A percentile compares a stretch with the other conserved stretches of the same genome.
Conservation (phyloP, 1,140 invertebrate genomes). For the Physella acuta region DNA sequence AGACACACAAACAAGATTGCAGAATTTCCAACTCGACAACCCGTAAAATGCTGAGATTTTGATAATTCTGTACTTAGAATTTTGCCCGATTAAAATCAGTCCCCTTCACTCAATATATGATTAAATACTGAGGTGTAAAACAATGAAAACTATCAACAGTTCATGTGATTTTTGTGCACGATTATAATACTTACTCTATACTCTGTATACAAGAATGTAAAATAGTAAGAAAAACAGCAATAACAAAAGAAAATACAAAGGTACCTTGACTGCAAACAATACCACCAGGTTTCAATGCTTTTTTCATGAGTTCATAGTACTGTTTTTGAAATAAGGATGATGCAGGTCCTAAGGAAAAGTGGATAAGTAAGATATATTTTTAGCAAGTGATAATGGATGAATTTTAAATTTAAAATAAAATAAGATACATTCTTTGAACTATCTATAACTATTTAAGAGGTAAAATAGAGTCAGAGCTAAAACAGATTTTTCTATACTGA, state of each 20-base stretch:
- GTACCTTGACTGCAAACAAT: conserved; percentile 80
- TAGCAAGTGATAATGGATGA: neutral
- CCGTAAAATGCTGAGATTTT: no score
- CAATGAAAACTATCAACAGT: neutral
- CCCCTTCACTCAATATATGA: neutral
- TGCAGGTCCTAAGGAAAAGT: conserved; percentile 64
- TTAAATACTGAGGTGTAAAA: neutral
- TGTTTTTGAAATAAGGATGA: conserved; percentile 72
- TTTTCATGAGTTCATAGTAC: conserved; percentile 85
- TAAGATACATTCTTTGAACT: neutral
- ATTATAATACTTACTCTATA: no score
- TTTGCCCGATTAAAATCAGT: neutral
- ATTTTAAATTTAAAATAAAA: neutral
- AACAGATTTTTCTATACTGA: no score
- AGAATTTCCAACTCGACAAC: no score
- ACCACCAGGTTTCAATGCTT: conserved; percentile 79
- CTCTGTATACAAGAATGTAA: neutral
- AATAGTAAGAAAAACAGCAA: neutral
- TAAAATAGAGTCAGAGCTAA: neutral
- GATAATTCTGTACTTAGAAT: neutral
- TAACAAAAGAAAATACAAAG: neutral
- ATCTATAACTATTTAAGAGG: neutral
- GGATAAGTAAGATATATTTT: neutral
- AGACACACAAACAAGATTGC: no score
- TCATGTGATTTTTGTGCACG: neutral